phyloP scores from a whole-genome alignment of 2,797 vertebrate genomes.

The Muraenolepis orangiensis region DNA sequence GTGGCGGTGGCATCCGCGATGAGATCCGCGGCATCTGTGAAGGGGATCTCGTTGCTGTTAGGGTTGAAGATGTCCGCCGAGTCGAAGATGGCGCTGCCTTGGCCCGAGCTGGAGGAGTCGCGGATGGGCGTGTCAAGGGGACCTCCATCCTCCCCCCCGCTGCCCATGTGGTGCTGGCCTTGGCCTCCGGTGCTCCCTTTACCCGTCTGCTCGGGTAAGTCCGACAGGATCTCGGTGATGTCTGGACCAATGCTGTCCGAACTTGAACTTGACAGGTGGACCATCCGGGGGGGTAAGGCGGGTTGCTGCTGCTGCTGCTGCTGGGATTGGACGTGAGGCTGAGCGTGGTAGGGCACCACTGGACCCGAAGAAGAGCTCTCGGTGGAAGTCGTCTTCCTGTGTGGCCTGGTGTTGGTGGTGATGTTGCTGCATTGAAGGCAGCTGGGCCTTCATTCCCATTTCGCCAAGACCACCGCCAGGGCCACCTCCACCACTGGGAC shows the following conservation, averaged over 20 bases:
- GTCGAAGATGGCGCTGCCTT: conserved; percentile 94
- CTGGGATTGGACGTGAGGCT: conserved; percentile 71
- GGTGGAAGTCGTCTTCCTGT: conserved; percentile 96
- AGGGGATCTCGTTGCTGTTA: conserved; percentile 92
- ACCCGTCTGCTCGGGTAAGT: conserved; percentile 92
- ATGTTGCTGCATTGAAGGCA: conserved; percentile 65
- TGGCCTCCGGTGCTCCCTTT: conserved; percentile 77
- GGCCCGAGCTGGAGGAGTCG: conserved; percentile 95
- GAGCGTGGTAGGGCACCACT: conserved; percentile 77
- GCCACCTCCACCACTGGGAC: not conserved
- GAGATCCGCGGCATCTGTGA: conserved; percentile 91
- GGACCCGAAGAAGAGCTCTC: conserved; percentile 90
- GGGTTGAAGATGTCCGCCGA: conserved; percentile 90
- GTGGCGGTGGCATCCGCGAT: conserved; percentile 85
- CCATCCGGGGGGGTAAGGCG: conserved; percentile 75
- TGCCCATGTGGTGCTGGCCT: conserved; percentile 69
- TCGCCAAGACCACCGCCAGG: conserved; percentile 23
- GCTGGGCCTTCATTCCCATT: conserved; percentile 67
- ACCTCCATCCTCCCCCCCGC: conserved; percentile 72
- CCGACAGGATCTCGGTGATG: conserved; percentile 95
- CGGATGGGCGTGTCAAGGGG: conserved; percentile 90
- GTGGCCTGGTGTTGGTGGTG: conserved; percentile 81
- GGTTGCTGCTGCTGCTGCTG: conserved; percentile 75
- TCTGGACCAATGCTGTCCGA: conserved; percentile 96
- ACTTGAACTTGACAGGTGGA: conserved; percentile 93